A percentile compares a stretch with the other conserved stretches of the same genome.
phyloP scores from a whole-genome alignment of 2,113 vertebrate genomes.

The Lathamus discolor region DNA sequence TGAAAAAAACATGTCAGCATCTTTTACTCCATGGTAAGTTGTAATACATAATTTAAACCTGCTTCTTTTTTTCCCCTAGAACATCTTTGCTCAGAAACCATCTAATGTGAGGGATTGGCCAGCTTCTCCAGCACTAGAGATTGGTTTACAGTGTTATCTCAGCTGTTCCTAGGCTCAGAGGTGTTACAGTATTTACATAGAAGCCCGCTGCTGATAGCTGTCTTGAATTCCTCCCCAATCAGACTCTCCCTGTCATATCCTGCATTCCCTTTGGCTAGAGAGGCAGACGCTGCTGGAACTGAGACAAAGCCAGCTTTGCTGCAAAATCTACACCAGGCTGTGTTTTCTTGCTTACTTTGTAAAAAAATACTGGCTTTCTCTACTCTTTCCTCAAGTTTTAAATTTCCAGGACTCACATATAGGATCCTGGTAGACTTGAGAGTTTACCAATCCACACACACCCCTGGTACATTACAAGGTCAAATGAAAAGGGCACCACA shows the following conservation, averaged over 20 bases:
- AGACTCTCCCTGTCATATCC: constrained; percentile 32
- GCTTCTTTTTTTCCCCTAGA: not conserved
- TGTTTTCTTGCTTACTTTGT: not conserved
- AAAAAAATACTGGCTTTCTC: not conserved
- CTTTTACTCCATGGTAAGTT: not conserved
- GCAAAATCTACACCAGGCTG: not conserved
- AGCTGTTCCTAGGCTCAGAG: constrained; percentile 70
- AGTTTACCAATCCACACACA: not conserved
- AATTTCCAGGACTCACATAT: not conserved
- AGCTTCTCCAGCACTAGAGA: constrained; percentile 54
- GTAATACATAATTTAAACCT: not conserved
- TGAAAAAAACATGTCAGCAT: not conserved
- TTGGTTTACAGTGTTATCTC: constrained; percentile 75
- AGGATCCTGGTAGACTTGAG: not conserved
- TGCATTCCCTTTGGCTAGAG: constrained; percentile 7
- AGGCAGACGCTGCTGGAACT: not conserved
- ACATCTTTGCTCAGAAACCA: constrained; percentile 29
- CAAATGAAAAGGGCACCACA: not conserved
- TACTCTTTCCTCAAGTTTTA: not conserved
- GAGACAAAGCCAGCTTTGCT: not conserved
- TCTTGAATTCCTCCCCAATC: constrained; percentile 56
- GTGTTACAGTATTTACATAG: constrained; percentile 75
- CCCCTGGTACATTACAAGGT: not conserved
- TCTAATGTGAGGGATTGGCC: not conserved
- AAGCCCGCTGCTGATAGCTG: constrained; percentile 65